Base-by-base conservation (phyloP, 2,113 vertebrate species). In the Ploceus nigricollis region DNA sequence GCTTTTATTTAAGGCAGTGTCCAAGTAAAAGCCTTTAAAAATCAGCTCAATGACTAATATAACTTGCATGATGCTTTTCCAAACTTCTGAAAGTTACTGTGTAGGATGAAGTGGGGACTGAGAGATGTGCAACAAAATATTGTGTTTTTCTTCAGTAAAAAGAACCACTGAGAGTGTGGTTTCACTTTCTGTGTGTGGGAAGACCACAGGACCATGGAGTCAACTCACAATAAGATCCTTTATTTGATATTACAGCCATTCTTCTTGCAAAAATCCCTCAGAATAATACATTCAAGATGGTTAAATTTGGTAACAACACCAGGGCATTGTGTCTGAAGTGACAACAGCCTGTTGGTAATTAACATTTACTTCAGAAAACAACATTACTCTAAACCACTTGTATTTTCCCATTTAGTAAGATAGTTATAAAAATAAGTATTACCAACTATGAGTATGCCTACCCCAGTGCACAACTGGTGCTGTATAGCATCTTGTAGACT, bases 261-360 rank as follows among this genome's bases (percentile, higher is more conserved):
- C 50, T 96, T 89, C 7, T 40, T 80, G 70, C 37, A 96, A 91
- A 94, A 90, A 87, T 28, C 30, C 42, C 35, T 90, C 45, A 40
- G 69, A 96, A 92, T 81, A 85, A 85, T 82, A 60, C n/a, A 65
- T 77, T 73, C 24, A 15, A 75, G 44, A 79, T 15, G 64, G 35
- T 83, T 95, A 82, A 94, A 93, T 96, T 87, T 94, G 39, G 86
- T 82, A 65, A 65, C 33, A 28, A 27, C 10, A 45, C 50, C 42
- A 77, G 77, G 39, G 23, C 3, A 3, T 35, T 94, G 39, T 63
- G 47, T 64, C 50, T 87, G 68, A 84, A 96, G 44, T 86, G 51
- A 20, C 64, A 96, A 54, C 42, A 72, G 27, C 64, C 60, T 58
- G 71, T 96, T 96, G 35, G 28, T 76, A 88, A 91, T 96, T 95